Conservation (phyloP, 2,113 vertebrate species). For the Phyllopteryx taeniolatus region DNA sequence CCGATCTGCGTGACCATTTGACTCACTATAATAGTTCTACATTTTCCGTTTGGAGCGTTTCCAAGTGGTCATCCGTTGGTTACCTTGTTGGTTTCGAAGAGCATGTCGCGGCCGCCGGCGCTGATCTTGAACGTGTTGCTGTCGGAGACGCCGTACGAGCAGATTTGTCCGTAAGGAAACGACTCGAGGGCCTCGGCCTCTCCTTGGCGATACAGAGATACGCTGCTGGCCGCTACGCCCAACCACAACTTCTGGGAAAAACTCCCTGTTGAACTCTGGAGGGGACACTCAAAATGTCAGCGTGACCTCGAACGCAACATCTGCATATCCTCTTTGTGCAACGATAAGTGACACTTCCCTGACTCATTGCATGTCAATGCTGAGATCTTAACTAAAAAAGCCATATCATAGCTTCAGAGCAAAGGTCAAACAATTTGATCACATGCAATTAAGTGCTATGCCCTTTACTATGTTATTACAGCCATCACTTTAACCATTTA, state of each 20-base stretch:
- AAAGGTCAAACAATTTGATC: not conserved
- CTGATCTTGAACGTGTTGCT: conserved; percentile 86
- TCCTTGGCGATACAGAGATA: conserved; percentile 85
- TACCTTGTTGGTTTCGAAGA: conserved; percentile 90
- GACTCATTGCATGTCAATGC: not conserved
- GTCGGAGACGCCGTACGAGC: conserved; percentile 84
- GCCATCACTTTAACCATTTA: too few species aligned
- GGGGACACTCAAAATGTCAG: conserved; percentile 7
- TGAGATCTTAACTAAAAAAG: not conserved
- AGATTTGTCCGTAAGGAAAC: conserved; percentile 85
- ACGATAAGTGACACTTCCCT: not conserved
- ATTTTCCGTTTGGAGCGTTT: too few species aligned
- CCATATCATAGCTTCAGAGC: not conserved
- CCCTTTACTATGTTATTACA: too few species aligned
- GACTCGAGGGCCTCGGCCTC: conserved; percentile 86
- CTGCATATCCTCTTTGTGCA: not conserved
- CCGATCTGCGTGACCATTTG: too few species aligned
- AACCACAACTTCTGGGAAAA: conserved; percentile 85
- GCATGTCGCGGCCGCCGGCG: conserved; percentile 81
- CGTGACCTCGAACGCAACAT: not conserved
- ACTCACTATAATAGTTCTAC: too few species aligned
- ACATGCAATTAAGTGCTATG: not conserved
- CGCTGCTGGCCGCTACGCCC: conserved; percentile 82
- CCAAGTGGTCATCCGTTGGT: not conserved
- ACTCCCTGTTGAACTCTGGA: conserved; percentile 78